Percentiles rank a stretch among this genome's conserved stretches.
phyloP scores from a whole-genome alignment of 2,113 vertebrate genomes.

The Calypte anna region DNA sequence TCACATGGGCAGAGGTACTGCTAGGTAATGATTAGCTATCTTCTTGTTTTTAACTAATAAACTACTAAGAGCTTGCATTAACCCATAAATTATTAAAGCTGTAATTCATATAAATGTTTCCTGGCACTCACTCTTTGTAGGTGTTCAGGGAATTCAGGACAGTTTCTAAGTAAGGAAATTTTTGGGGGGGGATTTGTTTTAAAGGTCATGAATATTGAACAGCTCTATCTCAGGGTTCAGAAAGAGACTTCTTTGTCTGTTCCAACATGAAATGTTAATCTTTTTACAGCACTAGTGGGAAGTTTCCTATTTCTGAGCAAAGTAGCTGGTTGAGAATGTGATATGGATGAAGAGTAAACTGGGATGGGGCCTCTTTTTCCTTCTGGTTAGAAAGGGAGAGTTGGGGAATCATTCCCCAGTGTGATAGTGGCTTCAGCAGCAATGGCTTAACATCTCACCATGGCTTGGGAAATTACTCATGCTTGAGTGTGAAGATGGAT shows the following conservation, averaged over 20 bases:
- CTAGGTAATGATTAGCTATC: neutral
- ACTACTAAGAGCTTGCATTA: neutral
- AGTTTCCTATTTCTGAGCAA: neutral
- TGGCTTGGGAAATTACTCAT: neutral
- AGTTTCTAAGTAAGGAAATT: neutral
- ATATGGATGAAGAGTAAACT: neutral
- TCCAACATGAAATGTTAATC: neutral
- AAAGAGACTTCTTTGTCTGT: neutral
- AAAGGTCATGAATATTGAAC: neutral
- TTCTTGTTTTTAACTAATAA: neutral
- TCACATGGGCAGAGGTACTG: neutral
- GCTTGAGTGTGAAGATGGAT: neutral
- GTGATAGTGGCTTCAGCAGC: neutral
- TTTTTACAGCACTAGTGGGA: neutral
- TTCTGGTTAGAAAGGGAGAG: neutral
- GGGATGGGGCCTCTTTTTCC: neutral
- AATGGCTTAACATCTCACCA: neutral
- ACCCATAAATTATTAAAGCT: neutral
- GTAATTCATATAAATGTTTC: neutral
- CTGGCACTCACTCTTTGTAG: neutral
- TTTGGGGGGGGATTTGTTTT: neutral
- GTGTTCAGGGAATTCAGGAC: neutral
- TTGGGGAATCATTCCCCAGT: neutral
- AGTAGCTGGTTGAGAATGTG: neutral
- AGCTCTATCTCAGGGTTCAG: neutral